These are phyloP conservation scores for Blastobasis adustella DNA, from an alignment of 2,888 invertebrate genomes.

Conservation along the genomic window DNA sequence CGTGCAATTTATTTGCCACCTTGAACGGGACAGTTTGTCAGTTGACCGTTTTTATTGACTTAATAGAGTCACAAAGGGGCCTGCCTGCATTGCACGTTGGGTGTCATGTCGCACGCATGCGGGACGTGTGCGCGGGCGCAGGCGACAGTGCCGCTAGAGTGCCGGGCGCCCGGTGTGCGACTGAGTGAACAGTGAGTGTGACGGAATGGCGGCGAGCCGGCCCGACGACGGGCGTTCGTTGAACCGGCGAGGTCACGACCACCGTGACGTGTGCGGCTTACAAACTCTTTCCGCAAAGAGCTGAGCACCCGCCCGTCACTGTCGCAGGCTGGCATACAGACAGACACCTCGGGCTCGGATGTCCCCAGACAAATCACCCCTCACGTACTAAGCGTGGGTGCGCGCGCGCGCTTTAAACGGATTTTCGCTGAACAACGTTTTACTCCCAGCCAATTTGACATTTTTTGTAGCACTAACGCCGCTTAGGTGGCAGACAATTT, in stretches of 20 bases:
- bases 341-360: not conserved
- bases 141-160: slow-evolving; percentile 1
- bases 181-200: slow-evolving; percentile 51
- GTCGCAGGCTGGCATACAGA: slow-evolving; percentile 5
- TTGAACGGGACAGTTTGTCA: not conserved
- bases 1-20: no score
- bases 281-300: slow-evolving; percentile 34
- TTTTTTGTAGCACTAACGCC: no score
- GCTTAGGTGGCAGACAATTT: no score
- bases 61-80: no score
- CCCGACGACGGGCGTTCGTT: slow-evolving; percentile 61
- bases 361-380: slow-evolving; percentile 4
- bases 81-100: no score
- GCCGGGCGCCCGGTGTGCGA: slow-evolving; percentile 23
- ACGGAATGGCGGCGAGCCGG: slow-evolving; percentile 15
- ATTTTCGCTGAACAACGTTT: not conserved
- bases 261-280: slow-evolving; percentile 51
- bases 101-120: not conserved
- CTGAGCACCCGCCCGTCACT: not conserved
- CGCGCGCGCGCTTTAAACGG: slow-evolving; percentile 1
- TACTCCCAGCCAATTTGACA: no score
- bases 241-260: slow-evolving; percentile 72
- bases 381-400: not conserved
- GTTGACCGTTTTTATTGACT: not conserved
- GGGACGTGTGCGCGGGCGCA: not conserved